A percentile compares a stretch with the other conserved stretches of the same genome.
These are phyloP conservation scores for Cyprinodon variegatus DNA, from an alignment of 2,113 vertebrate species.

Conservation along the genomic window DNA sequence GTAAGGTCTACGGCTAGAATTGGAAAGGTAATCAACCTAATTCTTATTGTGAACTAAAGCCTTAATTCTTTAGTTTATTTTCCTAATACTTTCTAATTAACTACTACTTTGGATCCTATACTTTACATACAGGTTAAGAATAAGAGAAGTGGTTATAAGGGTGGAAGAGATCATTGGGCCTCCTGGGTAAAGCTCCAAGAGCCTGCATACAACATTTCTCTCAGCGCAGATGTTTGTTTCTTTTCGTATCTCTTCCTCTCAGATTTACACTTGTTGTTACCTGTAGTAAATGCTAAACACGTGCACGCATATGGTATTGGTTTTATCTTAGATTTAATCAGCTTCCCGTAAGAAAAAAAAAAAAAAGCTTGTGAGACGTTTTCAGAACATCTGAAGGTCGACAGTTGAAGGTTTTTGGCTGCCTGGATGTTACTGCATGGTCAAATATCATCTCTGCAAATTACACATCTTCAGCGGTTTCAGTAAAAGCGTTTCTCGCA, in stretches of 20 bases:
- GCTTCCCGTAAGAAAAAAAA: background rate
- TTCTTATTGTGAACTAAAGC: too few relatives aligned
- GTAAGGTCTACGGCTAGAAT: background rate
- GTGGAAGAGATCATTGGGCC: background rate
- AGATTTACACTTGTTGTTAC: background rate
- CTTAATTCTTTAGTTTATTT: background rate
- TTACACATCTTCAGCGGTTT: background rate
- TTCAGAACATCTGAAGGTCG: background rate
- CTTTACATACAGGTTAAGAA: background rate
- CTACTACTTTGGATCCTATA: background rate
- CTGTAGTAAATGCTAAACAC: background rate
- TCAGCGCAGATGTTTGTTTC: background rate
- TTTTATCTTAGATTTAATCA: background rate
- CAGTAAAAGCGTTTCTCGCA: background rate
- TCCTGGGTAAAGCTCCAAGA: background rate
- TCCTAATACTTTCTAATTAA: background rate
- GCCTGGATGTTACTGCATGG: background rate
- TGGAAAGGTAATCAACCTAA: background rate
- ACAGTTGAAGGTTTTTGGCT: background rate
- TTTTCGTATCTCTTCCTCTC: background rate
- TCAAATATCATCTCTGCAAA: constrained; percentile 13
- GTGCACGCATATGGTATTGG: background rate
- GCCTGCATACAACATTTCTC: constrained; percentile 3
- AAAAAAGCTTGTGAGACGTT: background rate
- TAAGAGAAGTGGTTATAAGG: background rate